These are phyloP conservation scores for Euzophera pinguis DNA, from an alignment of 2,888 invertebrate genomes.

Conservation along the genomic window DNA sequence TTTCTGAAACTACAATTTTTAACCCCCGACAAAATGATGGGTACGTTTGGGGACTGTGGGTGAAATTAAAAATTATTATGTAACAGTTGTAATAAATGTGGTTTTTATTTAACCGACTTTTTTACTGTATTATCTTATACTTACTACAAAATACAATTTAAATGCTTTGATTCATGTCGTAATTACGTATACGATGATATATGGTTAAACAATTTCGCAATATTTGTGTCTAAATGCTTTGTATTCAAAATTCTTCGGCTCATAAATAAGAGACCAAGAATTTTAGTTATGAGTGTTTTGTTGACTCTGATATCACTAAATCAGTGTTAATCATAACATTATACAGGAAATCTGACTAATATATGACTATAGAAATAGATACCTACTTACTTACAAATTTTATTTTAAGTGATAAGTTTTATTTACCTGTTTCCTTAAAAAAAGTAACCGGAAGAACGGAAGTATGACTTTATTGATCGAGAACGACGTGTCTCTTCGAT, in stretches of 20 bases:
- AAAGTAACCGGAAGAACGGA: not conserved
- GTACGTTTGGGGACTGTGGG: too few relatives aligned
- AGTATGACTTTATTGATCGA: too few relatives aligned
- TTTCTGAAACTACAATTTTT: not conserved
- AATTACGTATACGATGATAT: too few relatives aligned
- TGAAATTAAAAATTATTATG: too few relatives aligned
- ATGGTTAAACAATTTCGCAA: not conserved
- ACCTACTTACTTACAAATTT: not conserved
- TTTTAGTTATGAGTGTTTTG: not conserved
- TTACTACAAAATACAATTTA: too few relatives aligned
- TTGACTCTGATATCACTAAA: constrained; percentile 7
- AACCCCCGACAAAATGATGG: too few relatives aligned
- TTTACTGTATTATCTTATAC: too few relatives aligned
- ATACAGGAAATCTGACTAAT: constrained; percentile 23
- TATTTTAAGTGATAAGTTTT: not conserved
- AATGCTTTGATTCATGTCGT: too few relatives aligned
- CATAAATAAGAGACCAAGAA: not conserved
- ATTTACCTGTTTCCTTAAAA: not conserved
- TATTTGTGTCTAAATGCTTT: not conserved
- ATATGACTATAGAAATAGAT: not conserved
- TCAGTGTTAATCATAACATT: constrained; percentile 6
- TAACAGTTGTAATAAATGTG: too few relatives aligned
- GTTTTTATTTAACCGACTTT: too few relatives aligned
- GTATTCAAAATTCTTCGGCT: not conserved
- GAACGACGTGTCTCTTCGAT: too few relatives aligned